Base-by-base conservation (phyloP, 1,140 invertebrate species). In the Halesus radiatus region DNA sequence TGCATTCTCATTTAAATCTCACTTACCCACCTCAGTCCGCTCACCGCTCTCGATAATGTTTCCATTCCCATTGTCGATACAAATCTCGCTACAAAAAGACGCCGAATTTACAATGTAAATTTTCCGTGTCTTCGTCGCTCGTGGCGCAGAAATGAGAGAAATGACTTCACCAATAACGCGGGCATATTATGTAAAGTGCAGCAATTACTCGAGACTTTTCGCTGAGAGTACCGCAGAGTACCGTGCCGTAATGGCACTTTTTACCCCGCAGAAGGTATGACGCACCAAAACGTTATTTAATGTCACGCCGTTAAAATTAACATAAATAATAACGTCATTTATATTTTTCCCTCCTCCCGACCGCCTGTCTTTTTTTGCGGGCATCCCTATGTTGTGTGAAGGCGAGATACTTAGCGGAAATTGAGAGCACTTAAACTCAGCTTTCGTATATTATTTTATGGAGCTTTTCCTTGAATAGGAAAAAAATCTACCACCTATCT, bases 241-340 rank as follows among this genome's bases (percentile, higher is more conserved):
- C 37, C 37, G 37, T 45, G 22, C 10, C 29, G 79, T 81, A 76
- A 74, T 78, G 76, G 76, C 72, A 6, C 77, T 79, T 79, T 79
- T 79, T 72, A 79, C 78, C 26, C 70, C 20, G 62, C 58, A 73
- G 56, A 81, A 83, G 82, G 82, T 83, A 83, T 77, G 76, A 78
- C 79, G 82, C 82, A 80, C 79, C 74, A 81, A 83, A 81, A 79
- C 82, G 82, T 79, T 81, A 81, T 83, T 83, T 81, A 83, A 83
- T 83, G 80, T 83, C 78, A 56, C 78, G 78, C 77, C 82, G 82
- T 81, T 83, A 81, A 81, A 83, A 83, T 83, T 83, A 83, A 83
- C 82, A 83, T 83, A 83, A 81, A 83, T 83, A 83, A 83, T 83
- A 83, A 83, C 80, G 82, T 83, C 82, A 81, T 83, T 83, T 83